Conservation (phyloP, 1,140 invertebrate species). For the Gerris buenoi region DNA sequence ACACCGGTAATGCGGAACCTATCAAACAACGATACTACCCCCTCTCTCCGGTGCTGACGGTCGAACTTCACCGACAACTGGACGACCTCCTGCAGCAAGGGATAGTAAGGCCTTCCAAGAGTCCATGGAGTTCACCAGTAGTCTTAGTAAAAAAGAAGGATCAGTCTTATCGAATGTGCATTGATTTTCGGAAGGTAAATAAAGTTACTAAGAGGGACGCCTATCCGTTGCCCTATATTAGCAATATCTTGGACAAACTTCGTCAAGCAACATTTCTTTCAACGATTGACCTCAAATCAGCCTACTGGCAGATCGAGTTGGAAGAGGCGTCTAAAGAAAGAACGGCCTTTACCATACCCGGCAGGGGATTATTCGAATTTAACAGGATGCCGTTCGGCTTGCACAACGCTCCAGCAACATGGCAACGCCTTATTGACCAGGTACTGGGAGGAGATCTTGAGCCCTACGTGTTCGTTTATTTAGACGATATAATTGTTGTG, state of each 20-base stretch:
- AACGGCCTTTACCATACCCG: constrained; percentile 18
- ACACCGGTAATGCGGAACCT: too few relatives aligned
- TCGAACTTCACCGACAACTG: constrained; percentile 16
- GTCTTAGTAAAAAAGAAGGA: constrained; percentile 37
- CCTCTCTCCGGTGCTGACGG: not conserved
- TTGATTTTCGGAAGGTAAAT: constrained; percentile 34
- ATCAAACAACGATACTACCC: constrained; percentile 16
- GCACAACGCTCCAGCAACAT: constrained; percentile 24
- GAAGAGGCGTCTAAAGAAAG: constrained; percentile 4
- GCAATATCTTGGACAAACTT: constrained; percentile 30
- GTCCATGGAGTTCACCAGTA: constrained; percentile 32
- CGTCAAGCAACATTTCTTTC: constrained; percentile 23
- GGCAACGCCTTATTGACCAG: constrained; percentile 24
- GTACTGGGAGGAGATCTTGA: constrained; percentile 16
- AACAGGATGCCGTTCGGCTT: too few relatives aligned
- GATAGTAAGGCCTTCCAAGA: constrained; percentile 30
- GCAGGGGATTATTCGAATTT: too few relatives aligned
- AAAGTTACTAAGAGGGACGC: constrained; percentile 25
- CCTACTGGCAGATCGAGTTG: constrained; percentile 21
- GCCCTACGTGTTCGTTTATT: constrained; percentile 15
- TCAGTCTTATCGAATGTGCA: constrained; percentile 31
- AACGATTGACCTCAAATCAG: constrained; percentile 24
- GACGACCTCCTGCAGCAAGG: constrained; percentile 24
- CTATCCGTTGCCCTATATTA: constrained; percentile 31
- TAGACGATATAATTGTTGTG: constrained; percentile 26